Evolutionary conservation across 1,140 invertebrate genomes (phyloP), one percentile per base, ranked within the genome.

Genomic region (Eubasilissa regina): DNA sequence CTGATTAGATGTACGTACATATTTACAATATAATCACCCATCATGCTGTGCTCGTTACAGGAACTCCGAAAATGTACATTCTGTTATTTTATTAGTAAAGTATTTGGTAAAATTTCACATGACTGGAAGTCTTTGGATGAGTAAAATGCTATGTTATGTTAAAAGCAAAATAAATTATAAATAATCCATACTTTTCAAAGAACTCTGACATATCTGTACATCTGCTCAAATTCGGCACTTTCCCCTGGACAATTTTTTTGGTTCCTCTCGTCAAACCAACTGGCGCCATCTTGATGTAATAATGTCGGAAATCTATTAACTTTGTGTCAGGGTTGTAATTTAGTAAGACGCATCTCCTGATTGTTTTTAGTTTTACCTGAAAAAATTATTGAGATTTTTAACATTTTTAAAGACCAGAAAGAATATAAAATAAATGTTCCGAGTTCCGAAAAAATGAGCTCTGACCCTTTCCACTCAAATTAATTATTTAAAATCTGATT

Each of bases 191-290:
- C 94, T 95, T 97, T 44, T 92, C 92, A 76, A 99, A 91, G 87
- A 96, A 98, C 82, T 99, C 97, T 13, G 95, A 93, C 85, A 99
- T 95, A 85, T 99, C 96, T 70, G 94, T 89, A 85, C 95, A 98
- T 73, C 92, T 92, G 9, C 93, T 91, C 13, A 99, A 87, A 90
- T 99, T 96, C 0, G 98, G 98, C 62, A 99, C 91, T 90, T 96
- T 97, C 53, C 94, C 94, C 86, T 95, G 93, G 0, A 99, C 92
- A 68, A 99, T 90, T 89, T 99, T 99, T 85, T 98, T 98, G 0
- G 98, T 94, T n/a, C 96, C 93, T 86, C 92, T 95, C n/a, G 94
- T 95, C 15, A 99, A 87, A 10, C 98, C 98, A 51, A 95, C 93
- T 0, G 98, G 97, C 35, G 94, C 91, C 53, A 93, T 92, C 89